These are phyloP conservation scores for Sinodicranocentrus sp. DNA, from an alignment of 2,888 invertebrate species.

Conservation along the genomic window DNA sequence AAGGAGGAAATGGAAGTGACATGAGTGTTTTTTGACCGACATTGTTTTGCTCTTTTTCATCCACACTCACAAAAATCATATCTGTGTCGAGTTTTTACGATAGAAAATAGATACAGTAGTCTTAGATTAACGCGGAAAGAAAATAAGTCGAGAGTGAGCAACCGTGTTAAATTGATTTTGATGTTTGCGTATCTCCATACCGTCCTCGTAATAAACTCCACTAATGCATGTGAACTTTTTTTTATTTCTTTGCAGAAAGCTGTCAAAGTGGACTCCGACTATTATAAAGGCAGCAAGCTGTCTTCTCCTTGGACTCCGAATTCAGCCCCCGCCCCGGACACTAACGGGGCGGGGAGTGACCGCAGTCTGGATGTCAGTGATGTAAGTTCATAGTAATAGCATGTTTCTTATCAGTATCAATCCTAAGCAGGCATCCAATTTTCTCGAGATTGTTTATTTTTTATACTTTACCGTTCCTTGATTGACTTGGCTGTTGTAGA, in stretches of 20 bases:
- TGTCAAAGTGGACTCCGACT: slow-evolving; percentile 71
- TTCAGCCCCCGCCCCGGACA: slow-evolving; percentile 90
- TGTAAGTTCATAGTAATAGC: slow-evolving; percentile 75
- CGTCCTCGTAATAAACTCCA: slow-evolving; percentile 17
- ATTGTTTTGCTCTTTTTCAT: slow-evolving; percentile 39
- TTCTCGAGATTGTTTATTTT: not conserved
- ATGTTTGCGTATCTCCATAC: no score
- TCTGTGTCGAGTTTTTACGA: slow-evolving; percentile 42
- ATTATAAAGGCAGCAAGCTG: slow-evolving; percentile 87
- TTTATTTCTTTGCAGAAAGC: slow-evolving; percentile 66
- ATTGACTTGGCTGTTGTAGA: slow-evolving; percentile 10
- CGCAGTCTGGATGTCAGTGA: slow-evolving; percentile 92
- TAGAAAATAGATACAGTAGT: slow-evolving; percentile 38
- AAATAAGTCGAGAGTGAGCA: not conserved
- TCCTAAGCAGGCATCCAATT: not conserved
- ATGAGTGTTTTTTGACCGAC: slow-evolving; percentile 19
- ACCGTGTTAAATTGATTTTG: slow-evolving; percentile 31
- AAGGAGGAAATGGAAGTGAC: not conserved
- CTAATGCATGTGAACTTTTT: slow-evolving; percentile 19
- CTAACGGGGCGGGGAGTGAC: slow-evolving; percentile 94
- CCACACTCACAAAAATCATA: slow-evolving; percentile 20
- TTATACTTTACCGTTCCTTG: not conserved
- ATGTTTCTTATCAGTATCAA: not conserved
- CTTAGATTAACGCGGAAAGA: slow-evolving; percentile 26
- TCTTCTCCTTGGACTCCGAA: slow-evolving; percentile 97